A percentile compares a stretch with the other conserved stretches of the same genome.
These are phyloP conservation scores for Pipistrellus pygmaeus DNA, from an alignment of 2,797 vertebrate genomes.

Conservation along the genomic window DNA sequence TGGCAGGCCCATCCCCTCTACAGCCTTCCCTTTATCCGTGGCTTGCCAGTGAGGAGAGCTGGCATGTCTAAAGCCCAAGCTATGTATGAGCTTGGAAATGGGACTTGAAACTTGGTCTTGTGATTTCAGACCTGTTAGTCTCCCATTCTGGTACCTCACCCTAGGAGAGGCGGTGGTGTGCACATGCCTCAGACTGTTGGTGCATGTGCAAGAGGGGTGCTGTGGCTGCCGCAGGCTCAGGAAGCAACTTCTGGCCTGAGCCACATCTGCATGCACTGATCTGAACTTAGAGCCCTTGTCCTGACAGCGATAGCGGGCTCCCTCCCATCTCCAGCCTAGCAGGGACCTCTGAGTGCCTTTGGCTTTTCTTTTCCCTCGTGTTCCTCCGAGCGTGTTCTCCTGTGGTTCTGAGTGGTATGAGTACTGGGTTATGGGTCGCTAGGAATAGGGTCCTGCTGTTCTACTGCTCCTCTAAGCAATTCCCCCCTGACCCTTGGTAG, in stretches of 20 bases:
- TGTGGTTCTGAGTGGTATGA: background rate
- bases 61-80: background rate
- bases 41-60: background rate
- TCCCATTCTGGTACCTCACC: rapidly evolving
- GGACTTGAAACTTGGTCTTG: conserved; percentile 2
- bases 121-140: background rate
- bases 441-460: background rate
- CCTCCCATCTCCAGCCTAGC: background rate
- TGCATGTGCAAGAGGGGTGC: background rate
- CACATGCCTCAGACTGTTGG: background rate
- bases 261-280: background rate
- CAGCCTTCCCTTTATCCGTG: background rate
- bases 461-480: background rate
- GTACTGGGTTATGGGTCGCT: background rate
- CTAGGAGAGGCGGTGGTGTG: background rate
- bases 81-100: background rate
- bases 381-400: background rate
- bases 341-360: background rate
- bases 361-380: background rate
- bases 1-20: no score
- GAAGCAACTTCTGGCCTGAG: background rate
- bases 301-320: background rate
- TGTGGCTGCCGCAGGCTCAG: background rate
- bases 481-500: background rate
- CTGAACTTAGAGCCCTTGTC: background rate